Conservation (phyloP, 2,113 vertebrate species). For the Limanda limanda region DNA sequence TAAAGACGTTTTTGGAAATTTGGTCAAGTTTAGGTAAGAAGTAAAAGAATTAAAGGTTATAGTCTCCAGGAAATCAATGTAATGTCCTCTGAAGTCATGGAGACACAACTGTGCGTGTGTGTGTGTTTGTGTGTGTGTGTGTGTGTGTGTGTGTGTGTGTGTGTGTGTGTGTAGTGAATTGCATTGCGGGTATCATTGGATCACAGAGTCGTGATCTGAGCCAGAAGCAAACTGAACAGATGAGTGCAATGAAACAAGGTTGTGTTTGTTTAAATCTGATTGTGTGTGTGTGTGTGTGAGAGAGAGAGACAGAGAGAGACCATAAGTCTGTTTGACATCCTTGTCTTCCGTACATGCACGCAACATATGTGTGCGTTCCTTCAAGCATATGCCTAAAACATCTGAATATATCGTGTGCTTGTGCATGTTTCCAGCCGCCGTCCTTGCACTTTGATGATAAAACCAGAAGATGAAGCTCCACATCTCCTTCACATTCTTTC, state of each 20-base stretch:
- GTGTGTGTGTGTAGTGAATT: background rate
- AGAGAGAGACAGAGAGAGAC: background rate
- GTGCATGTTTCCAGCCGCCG: background rate
- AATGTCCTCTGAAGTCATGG: too few species aligned
- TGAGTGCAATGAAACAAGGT: constrained; percentile 51
- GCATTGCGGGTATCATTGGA: constrained; percentile 26
- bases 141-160: background rate
- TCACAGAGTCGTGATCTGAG: constrained; percentile 23
- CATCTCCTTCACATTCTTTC: background rate
- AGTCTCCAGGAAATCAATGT: background rate
- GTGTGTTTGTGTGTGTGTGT: constrained; percentile 11
- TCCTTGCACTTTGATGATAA: constrained; percentile 43
- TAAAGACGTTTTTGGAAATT: too few species aligned
- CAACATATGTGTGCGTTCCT: constrained; percentile 42
- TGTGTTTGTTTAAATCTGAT: constrained; percentile 55
- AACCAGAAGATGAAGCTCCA: constrained; percentile 40
- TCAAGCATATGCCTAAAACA: constrained; percentile 4
- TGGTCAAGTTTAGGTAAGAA: too few species aligned
- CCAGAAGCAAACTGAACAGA: constrained; percentile 46
- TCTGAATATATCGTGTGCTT: background rate
- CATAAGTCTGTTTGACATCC: constrained; percentile 8
- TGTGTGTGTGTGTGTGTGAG: background rate
- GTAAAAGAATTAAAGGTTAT: too few species aligned
- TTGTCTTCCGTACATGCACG: constrained; percentile 17
- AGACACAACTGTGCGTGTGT: constrained; percentile 3